A percentile compares a stretch with the other conserved stretches of the same genome.
Evolutionary conservation across 2,888 invertebrate genomes (phyloP).

Genomic region (Phyllotreta striolata): DNA sequence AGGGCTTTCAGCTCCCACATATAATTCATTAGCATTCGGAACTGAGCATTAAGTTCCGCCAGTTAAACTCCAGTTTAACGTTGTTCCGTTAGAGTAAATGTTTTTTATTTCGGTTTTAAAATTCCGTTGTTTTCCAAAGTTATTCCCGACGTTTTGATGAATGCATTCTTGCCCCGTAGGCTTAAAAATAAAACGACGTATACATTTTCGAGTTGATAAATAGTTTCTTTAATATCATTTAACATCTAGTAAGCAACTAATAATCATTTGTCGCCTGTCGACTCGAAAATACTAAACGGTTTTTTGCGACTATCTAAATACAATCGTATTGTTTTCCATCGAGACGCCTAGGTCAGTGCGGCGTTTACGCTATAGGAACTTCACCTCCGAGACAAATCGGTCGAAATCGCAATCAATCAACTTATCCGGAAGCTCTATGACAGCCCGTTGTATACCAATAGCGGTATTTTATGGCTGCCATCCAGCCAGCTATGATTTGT

Average conservation of each 20-base stretch:
- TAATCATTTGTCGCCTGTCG: no score
- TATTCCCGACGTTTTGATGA: background rate
- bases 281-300: no score
- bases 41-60: slow-evolving; percentile 7
- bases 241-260: no score
- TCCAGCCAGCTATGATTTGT: slow-evolving; percentile 59
- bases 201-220: no score
- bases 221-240: no score
- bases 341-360: no score
- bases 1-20: slow-evolving; percentile 2
- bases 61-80: slow-evolving; percentile 9
- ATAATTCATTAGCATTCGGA: slow-evolving; percentile 16
- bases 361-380: no score
- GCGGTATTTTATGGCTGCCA: slow-evolving; percentile 44
- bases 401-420: slow-evolving; percentile 49
- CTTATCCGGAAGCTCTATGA: slow-evolving; percentile 47
- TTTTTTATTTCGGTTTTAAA: background rate
- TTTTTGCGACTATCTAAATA: no score
- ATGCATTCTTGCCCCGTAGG: background rate
- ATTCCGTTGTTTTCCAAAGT: background rate
- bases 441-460: slow-evolving; percentile 48
- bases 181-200: no score
- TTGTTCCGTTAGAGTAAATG: background rate
- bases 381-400: no score
- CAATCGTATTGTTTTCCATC: no score